These are phyloP conservation scores for Eugnorisma glareosa DNA, from an alignment of 2,888 invertebrate species.

Conservation along the genomic window DNA sequence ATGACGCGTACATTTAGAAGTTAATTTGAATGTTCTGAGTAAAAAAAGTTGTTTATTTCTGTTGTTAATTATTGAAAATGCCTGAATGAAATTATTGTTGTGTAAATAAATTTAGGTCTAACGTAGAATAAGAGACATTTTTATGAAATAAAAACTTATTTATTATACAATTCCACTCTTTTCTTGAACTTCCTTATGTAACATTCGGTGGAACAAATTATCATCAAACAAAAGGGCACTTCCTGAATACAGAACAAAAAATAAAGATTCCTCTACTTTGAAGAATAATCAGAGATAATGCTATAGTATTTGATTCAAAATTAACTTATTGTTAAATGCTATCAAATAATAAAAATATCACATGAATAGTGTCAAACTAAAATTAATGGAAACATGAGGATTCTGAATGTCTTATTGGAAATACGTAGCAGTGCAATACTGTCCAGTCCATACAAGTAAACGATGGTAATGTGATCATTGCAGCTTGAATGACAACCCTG, in stretches of 20 bases:
- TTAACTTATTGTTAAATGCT: slow-evolving; percentile 54
- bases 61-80: slow-evolving; percentile 68
- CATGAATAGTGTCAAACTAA: slow-evolving; percentile 67
- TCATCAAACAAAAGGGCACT: slow-evolving; percentile 64
- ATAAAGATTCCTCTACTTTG: slow-evolving; percentile 56
- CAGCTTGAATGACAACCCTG: slow-evolving; percentile 9
- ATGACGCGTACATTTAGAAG: slow-evolving; percentile 30
- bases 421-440: slow-evolving; percentile 42
- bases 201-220: slow-evolving; percentile 64
- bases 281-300: slow-evolving; percentile 51
- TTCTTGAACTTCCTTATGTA: slow-evolving; percentile 50
- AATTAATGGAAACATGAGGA: slow-evolving; percentile 61
- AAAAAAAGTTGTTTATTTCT: slow-evolving; percentile 48
- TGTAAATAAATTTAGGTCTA: slow-evolving; percentile 83
- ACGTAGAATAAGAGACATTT: slow-evolving; percentile 82
- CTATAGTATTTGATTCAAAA: slow-evolving; percentile 58
- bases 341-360: slow-evolving; percentile 69
- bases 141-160: slow-evolving; percentile 87
- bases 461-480: slow-evolving; percentile 6
- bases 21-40: slow-evolving; percentile 33
- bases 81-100: slow-evolving; percentile 71
- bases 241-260: slow-evolving; percentile 66
- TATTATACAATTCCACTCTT: slow-evolving; percentile 78
- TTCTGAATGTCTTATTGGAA: slow-evolving; percentile 48
- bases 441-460: slow-evolving; percentile 10